Base-by-base conservation (phyloP, 2,888 invertebrate genomes). In the Synanthedon andrenaeformis region DNA sequence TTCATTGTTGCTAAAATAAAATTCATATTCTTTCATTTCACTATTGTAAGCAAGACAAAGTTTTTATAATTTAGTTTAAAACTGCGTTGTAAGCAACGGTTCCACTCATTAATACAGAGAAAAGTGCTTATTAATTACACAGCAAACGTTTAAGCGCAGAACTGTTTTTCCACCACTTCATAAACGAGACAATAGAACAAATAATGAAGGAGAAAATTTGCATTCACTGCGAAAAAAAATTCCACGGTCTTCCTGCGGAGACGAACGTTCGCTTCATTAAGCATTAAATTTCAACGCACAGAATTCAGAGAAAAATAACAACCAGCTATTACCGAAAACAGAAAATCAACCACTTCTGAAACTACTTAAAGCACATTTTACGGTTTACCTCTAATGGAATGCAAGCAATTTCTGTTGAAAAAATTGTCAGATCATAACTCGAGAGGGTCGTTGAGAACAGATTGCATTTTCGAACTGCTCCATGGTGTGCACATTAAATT, bases 121-220 rank as follows among this genome's bases (percentile, higher is more conserved):
- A 45, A 45, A 45, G 45, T 45, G 14, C 45, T 45, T 45, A 45
- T 45, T n/a, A 45, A 45, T 45, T 45, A 45, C 45, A 45, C 12
- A 45, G 45, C 45, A 45, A 45, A 45, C 45, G 45, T 45, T 45
- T 13, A 12, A 45, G 14, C 14, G 45, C n/a, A 45, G 45, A 45
- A 14, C 45, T 49, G 49, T 19, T 49, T 49, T 49, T 67, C 58
- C 64, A 62, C 70, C 77, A 74, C 72, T 73, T 76, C 76, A 78
- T 79, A 79, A 80, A 82, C 75, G 74, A 75, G 74, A 85, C 82
- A 84, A 83, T 82, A 77, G 77, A 64, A 74, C 77, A 80, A 84
- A 85, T 82, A 84, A 84, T 85, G 82, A 82, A 75, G 73, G 74
- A 66, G 75, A 77, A 78, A 81, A 83, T 83, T 80, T 82, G 76